phyloP scores from a whole-genome alignment of 1,140 invertebrate genomes.

The Lordiphosa stackelbergi region DNA sequence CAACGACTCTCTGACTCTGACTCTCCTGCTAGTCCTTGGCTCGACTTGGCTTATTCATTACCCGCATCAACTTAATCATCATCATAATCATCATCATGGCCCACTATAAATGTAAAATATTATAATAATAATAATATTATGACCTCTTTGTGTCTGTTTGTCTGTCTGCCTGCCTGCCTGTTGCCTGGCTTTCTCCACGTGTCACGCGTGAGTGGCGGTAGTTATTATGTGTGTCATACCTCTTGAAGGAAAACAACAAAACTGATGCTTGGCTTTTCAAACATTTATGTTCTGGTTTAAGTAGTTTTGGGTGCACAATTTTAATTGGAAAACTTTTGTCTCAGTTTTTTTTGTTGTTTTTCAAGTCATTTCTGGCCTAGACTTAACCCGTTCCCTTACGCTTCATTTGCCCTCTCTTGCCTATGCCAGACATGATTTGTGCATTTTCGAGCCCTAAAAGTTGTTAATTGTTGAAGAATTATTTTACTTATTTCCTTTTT shows the following conservation, averaged over 20 bases:
- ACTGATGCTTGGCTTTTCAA: conserved; percentile 11
- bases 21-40: conserved; percentile 27
- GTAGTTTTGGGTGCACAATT: conserved; percentile 43
- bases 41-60: conserved; percentile 65
- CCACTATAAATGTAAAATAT: conserved; percentile 51
- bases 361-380: too few relatives aligned
- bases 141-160: conserved; percentile 33
- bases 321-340: conserved; percentile 71
- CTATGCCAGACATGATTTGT: conserved; percentile 52
- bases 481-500: conserved; percentile 12
- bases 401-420: conserved; percentile 4
- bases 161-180: background rate
- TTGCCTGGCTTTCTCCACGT: background rate
- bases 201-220: conserved; percentile 3
- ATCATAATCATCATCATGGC: background rate
- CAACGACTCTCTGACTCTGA: conserved; percentile 21
- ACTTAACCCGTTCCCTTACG: conserved; percentile 1
- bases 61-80: conserved; percentile 34
- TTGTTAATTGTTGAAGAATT: conserved; percentile 57
- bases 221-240: conserved; percentile 30
- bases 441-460: conserved; percentile 51
- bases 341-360: conserved; percentile 29
- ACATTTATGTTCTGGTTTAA: conserved; percentile 1
- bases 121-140: conserved; percentile 52
- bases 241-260: conserved; percentile 32